A percentile compares a stretch with the other conserved stretches of the same genome.
phyloP scores from a whole-genome alignment of 2,888 invertebrate genomes.

The Drosophila anomalata region DNA sequence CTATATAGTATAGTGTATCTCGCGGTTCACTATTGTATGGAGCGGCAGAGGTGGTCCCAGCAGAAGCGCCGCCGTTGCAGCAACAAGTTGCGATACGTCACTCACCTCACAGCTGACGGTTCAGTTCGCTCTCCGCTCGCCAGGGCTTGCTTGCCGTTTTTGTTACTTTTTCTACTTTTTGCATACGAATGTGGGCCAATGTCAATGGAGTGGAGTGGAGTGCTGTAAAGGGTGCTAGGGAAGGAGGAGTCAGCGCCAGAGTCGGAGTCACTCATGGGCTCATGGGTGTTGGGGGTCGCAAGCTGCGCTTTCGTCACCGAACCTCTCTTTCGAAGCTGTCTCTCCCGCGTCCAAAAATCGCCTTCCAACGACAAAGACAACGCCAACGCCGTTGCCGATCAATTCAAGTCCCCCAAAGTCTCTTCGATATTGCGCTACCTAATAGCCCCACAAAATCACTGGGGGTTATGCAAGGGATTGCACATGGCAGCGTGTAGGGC shows the following conservation, averaged over 20 bases:
- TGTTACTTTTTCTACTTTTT: constrained; percentile 48
- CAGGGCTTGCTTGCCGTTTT: constrained; percentile 16
- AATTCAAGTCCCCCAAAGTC: constrained; percentile 53
- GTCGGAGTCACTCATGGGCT: constrained; percentile 56
- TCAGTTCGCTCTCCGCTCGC: constrained; percentile 22
- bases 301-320: constrained; percentile 56
- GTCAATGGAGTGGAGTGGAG: constrained; percentile 61
- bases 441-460: constrained; percentile 60
- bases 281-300: constrained; percentile 77
- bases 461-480: constrained; percentile 58
- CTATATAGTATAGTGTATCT: constrained; percentile 8
- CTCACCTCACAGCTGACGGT: constrained; percentile 35
- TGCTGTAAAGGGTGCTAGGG: constrained; percentile 27
- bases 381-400: constrained; percentile 69
- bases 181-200: constrained; percentile 81
- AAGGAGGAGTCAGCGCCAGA: constrained; percentile 4
- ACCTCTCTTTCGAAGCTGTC: constrained; percentile 28
- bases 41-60: too few species aligned
- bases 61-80: constrained; percentile 60
- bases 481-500: constrained; percentile 37
- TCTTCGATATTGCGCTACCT: constrained; percentile 56
- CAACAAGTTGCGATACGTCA: constrained; percentile 50
- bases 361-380: neutral
- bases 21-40: constrained; percentile 59
- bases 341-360: constrained; percentile 36